phyloP scores from a whole-genome alignment of 2,113 vertebrate genomes.

The Silurus glanis region DNA sequence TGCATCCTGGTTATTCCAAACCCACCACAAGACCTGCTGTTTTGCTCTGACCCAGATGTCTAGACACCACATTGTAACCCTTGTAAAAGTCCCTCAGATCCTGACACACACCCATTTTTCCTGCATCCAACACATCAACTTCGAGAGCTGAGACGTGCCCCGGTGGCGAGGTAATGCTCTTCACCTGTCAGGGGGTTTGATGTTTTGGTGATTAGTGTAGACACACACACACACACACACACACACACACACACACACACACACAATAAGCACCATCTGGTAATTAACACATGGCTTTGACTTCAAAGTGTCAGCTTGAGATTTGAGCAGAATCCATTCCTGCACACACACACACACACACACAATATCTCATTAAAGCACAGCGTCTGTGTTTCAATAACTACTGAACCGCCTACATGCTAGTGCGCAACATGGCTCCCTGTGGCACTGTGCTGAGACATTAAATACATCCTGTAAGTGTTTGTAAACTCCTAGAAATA shows the following conservation, averaged over 20 bases:
- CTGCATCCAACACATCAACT: too few relatives aligned
- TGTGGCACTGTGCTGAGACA: background rate
- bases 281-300: background rate
- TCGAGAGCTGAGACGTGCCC: too few relatives aligned
- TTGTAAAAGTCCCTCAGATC: too few relatives aligned
- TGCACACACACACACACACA: background rate
- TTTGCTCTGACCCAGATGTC: too few relatives aligned
- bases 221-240: too few relatives aligned
- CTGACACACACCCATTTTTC: too few relatives aligned
- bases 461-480: background rate
- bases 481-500: background rate
- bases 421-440: background rate
- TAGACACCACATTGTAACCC: too few relatives aligned
- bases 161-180: too few relatives aligned
- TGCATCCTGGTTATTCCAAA: too few relatives aligned
- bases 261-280: constrained; percentile 3
- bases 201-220: too few relatives aligned
- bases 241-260: background rate
- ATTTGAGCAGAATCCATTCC: background rate
- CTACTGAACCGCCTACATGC: background rate
- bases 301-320: background rate
- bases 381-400: background rate
- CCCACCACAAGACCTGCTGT: too few relatives aligned
- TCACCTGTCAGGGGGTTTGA: too few relatives aligned
- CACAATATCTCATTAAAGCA: background rate